These are phyloP conservation scores for Chymomyza amoena DNA, from an alignment of 2,888 invertebrate genomes.

Conservation along the genomic window DNA sequence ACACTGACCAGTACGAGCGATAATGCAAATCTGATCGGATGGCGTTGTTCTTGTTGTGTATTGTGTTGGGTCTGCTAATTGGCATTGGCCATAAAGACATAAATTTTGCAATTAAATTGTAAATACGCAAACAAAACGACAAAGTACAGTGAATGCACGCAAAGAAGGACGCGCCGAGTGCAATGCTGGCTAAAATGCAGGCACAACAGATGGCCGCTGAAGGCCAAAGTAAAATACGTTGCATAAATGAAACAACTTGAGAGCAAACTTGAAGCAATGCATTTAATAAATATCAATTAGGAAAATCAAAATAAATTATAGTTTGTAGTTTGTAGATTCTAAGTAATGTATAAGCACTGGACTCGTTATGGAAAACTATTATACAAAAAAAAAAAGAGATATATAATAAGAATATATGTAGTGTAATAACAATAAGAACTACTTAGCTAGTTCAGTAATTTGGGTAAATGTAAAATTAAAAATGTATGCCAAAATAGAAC, in stretches of 20 bases:
- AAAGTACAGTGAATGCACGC: background rate
- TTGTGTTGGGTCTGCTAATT: conserved; percentile 59
- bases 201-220: background rate
- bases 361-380: background rate
- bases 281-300: background rate
- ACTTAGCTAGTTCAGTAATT: no score
- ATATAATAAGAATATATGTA: no score
- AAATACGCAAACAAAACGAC: conserved; percentile 39
- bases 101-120: conserved; percentile 73
- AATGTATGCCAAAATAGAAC: no score
- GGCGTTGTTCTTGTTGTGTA: conserved; percentile 9
- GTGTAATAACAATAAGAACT: no score
- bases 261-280: background rate
- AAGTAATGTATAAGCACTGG: background rate
- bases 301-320: background rate
- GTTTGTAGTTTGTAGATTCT: background rate
- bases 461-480: no score
- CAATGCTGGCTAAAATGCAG: background rate
- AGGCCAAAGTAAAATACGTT: background rate
- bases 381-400: no score
- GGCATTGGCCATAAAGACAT: conserved; percentile 76
- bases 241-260: background rate
- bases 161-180: background rate
- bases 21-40: conserved; percentile 10
- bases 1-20: background rate